Evolutionary conservation across 2,113 vertebrate species (phyloP).

Genomic region (Phaethornis superciliosus): DNA sequence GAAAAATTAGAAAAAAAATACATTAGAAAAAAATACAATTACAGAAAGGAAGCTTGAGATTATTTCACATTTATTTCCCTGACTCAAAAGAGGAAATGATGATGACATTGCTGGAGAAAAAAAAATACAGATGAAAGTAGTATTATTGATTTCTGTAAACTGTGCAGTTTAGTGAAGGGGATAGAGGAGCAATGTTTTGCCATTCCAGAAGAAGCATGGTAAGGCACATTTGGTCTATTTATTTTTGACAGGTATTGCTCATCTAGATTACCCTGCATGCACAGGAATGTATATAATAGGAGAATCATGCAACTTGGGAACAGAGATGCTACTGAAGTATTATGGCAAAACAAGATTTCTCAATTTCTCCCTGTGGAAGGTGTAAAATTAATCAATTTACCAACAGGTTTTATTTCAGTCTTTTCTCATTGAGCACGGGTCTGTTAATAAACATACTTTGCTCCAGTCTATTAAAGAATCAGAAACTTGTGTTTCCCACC

Average conservation of each 20-base stretch:
- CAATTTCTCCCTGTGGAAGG: not conserved
- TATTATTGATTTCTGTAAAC: conserved; percentile 43
- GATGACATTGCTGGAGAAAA: conserved; percentile 16
- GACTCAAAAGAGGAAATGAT: conserved; percentile 62
- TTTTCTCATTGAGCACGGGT: not conserved
- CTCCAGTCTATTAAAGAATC: not conserved
- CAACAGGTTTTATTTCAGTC: not conserved
- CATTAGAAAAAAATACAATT: not conserved
- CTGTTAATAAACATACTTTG: not conserved
- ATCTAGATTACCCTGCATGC: not conserved
- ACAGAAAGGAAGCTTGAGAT: conserved; percentile 52
- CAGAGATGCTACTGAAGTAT: not conserved
- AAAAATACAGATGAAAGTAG: not conserved
- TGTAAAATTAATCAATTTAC: not conserved
- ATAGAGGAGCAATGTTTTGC: not conserved
- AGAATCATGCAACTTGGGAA: not conserved
- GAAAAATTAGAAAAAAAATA: conserved; percentile 67
- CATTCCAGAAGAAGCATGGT: not conserved
- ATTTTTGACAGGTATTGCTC: not conserved
- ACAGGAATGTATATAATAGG: not conserved
- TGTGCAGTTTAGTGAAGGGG: not conserved
- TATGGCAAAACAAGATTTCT: not conserved
- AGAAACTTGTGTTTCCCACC: not conserved
- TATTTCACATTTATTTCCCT: conserved; percentile 66
- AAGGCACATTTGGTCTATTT: not conserved